Evolutionary conservation across 2,888 invertebrate genomes (phyloP).

Genomic region (Drosophila greeni): DNA sequence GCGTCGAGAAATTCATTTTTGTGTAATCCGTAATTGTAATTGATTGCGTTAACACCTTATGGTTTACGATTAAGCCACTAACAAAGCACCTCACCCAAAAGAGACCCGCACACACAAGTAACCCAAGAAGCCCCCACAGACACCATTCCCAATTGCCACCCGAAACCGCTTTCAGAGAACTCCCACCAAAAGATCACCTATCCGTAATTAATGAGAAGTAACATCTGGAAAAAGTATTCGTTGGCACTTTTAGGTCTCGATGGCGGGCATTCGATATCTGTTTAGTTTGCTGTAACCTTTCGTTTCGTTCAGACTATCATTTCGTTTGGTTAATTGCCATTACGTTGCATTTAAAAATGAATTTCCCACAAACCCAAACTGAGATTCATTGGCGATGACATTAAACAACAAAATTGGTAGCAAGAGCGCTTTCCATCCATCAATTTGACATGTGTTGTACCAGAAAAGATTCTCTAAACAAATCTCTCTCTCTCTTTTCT

Average conservation of each 20-base stretch:
- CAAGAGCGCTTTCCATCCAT: conserved; percentile 49
- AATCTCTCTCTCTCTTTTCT: conserved; percentile 59
- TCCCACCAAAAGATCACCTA: conserved; percentile 29
- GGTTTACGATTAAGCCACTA: conserved; percentile 39
- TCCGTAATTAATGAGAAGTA: conserved; percentile 21
- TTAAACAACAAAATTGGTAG: conserved; percentile 18
- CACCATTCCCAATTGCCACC: conserved; percentile 29
- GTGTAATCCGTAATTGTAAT: conserved; percentile 57
- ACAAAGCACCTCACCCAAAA: conserved; percentile 56
- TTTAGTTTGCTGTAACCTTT: background rate
- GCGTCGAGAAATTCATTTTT: conserved; percentile 70
- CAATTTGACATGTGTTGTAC: conserved; percentile 28
- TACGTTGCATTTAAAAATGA: conserved; percentile 71
- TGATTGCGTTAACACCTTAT: conserved; percentile 43
- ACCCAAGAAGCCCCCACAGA: conserved; percentile 36
- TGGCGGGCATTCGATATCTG: conserved; percentile 23
- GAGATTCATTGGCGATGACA: conserved; percentile 63
- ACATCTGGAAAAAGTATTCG: conserved; percentile 40
- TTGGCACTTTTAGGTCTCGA: conserved; percentile 34
- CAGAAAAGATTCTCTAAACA: conserved; percentile 49
- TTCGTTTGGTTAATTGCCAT: conserved; percentile 31
- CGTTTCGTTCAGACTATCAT: conserved; percentile 7
- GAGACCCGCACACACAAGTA: conserved; percentile 15
- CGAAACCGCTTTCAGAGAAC: conserved; percentile 40
- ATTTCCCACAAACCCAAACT: conserved; percentile 75